Evolutionary conservation across 2,888 invertebrate genomes (phyloP).

Genomic region (Ectropis crepuscularia): DNA sequence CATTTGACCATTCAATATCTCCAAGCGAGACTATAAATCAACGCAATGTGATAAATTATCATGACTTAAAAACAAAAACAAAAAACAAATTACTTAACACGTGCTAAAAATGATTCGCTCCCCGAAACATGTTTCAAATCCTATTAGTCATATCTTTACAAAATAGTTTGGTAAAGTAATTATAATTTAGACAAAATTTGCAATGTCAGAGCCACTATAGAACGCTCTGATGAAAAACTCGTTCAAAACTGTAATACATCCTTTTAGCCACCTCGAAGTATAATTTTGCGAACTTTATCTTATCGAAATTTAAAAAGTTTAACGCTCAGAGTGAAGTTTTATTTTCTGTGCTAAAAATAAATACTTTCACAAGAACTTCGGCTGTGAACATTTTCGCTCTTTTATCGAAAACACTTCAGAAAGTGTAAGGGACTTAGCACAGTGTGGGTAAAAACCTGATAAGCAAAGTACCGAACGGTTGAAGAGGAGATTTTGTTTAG

Average conservation of each 20-base stretch:
- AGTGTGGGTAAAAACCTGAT: conserved; percentile 19
- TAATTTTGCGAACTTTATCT: conserved; percentile 22
- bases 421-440: conserved; percentile 17
- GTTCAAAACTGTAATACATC: background rate
- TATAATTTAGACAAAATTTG: background rate
- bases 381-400: conserved; percentile 70
- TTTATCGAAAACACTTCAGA: conserved; percentile 51
- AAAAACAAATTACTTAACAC: conserved; percentile 1
- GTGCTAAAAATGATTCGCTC: conserved; percentile 22
- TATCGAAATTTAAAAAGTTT: conserved; percentile 40
- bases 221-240: background rate
- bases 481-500: no score
- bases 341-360: conserved; percentile 47
- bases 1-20: no score
- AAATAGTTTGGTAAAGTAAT: background rate
- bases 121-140: conserved; percentile 24
- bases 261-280: background rate
- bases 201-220: background rate
- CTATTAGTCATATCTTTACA: conserved; percentile 26
- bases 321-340: conserved; percentile 39
- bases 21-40: background rate
- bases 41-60: background rate
- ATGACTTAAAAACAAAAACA: background rate
- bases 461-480: conserved; percentile 1
- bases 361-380: conserved; percentile 57